Conservation (phyloP, 1,140 invertebrate species). For the Cydia pomonella region DNA sequence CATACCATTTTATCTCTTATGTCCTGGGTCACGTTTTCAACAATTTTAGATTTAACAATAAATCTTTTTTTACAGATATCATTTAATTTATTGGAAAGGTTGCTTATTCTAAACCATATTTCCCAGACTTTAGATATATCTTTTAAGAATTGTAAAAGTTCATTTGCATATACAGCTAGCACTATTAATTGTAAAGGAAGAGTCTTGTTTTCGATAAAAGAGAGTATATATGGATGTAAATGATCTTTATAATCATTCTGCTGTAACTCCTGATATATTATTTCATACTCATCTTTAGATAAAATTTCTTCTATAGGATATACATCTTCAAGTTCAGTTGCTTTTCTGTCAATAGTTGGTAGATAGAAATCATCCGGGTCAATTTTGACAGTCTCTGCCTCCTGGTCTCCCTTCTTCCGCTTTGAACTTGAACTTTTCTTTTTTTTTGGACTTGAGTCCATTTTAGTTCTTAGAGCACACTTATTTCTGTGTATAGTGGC, state of each 20-base stretch:
- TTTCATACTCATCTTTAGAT: slow-evolving; percentile 55
- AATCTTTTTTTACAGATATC: slow-evolving; percentile 56
- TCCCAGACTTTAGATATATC: slow-evolving; percentile 51
- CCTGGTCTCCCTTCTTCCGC: no score
- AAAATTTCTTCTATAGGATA: slow-evolving; percentile 63
- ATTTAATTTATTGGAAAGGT: slow-evolving; percentile 56
- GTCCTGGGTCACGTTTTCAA: not conserved
- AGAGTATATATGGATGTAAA: slow-evolving; percentile 50
- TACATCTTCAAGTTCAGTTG: slow-evolving; percentile 49
- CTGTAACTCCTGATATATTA: slow-evolving; percentile 58
- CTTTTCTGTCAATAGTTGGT: slow-evolving; percentile 61
- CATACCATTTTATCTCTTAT: slow-evolving; percentile 38
- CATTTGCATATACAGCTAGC: slow-evolving; percentile 58
- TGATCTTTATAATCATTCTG: slow-evolving; percentile 48
- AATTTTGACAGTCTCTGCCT: slow-evolving; percentile 46
- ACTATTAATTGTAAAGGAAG: slow-evolving; percentile 52
- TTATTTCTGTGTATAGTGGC: not conserved
- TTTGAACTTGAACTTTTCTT: no score
- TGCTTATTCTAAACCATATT: slow-evolving; percentile 53
- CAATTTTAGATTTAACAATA: slow-evolving; percentile 42
- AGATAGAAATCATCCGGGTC: slow-evolving; percentile 69
- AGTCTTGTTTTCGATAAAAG: slow-evolving; percentile 44
- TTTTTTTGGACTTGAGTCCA: slow-evolving; percentile 32
- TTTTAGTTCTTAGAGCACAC: slow-evolving; percentile 25
- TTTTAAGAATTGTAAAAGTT: slow-evolving; percentile 52